Conservation (phyloP, 2,888 invertebrate species). For the Phania funesta region DNA sequence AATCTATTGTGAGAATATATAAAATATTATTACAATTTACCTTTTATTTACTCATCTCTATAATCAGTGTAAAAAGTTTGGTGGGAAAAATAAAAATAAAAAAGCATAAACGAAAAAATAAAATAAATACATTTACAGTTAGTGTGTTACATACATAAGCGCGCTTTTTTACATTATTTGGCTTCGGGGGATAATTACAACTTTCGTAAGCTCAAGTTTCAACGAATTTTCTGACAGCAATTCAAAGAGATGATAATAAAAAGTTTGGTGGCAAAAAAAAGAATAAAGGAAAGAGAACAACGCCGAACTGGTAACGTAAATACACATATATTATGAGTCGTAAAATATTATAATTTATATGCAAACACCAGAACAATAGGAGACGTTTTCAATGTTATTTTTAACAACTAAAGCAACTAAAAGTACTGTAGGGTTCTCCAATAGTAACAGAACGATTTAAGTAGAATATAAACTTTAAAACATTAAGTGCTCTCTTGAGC, state of each 20-base stretch:
- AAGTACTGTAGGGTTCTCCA: background rate
- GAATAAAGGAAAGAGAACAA: background rate
- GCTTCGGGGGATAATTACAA: conserved; percentile 59
- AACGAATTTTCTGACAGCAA: conserved; percentile 52
- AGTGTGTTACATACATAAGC: conserved; percentile 10
- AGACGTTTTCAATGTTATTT: conserved; percentile 3
- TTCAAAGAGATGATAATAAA: conserved; percentile 43
- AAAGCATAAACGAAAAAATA: background rate
- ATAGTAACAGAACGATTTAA: too few relatives aligned
- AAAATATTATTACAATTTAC: too few relatives aligned
- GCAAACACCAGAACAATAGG: conserved; percentile 45
- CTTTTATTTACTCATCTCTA: too few relatives aligned
- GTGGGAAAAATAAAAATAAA: background rate
- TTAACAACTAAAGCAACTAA: too few relatives aligned
- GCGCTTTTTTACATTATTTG: conserved; percentile 48
- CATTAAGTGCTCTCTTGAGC: too few relatives aligned
- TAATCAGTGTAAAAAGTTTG: conserved; percentile 39
- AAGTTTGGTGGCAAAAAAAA: conserved; percentile 16
- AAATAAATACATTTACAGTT: conserved; percentile 33
- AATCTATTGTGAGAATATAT: too few relatives aligned
- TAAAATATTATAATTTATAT: conserved; percentile 57
- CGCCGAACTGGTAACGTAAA: conserved; percentile 11
- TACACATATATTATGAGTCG: conserved; percentile 44
- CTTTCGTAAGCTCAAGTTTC: conserved; percentile 54
- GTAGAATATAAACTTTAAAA: too few relatives aligned